These are phyloP conservation scores for Luehdorfia chinensis DNA, from an alignment of 1,140 invertebrate species.

Conservation along the genomic window DNA sequence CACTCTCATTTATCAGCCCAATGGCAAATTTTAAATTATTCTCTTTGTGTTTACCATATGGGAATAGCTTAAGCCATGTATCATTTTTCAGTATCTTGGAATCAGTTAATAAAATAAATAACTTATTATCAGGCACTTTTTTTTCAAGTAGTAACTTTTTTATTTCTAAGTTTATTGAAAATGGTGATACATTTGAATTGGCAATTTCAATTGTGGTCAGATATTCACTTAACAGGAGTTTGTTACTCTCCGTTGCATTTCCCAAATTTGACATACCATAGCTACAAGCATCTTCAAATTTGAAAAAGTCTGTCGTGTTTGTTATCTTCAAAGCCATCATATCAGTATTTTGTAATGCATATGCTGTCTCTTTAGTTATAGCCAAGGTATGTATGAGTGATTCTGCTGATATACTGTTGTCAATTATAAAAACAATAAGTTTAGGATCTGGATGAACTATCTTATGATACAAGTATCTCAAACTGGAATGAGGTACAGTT, in stretches of 20 bases:
- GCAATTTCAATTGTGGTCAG: slow-evolving; percentile 48
- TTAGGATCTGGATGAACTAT: slow-evolving; percentile 67
- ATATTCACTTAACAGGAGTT: slow-evolving; percentile 58
- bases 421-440: slow-evolving; percentile 63
- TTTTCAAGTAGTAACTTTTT: slow-evolving; percentile 42
- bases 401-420: slow-evolving; percentile 52
- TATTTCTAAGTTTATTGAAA: slow-evolving; percentile 48
- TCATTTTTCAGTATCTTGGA: slow-evolving; percentile 58
- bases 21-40: slow-evolving; percentile 51
- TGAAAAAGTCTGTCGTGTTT: slow-evolving; percentile 61
- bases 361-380: slow-evolving; percentile 57
- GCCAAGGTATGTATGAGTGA: slow-evolving; percentile 58
- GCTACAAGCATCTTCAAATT: slow-evolving; percentile 64
- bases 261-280: slow-evolving; percentile 52
- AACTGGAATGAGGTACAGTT: slow-evolving; percentile 57
- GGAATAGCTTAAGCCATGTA: slow-evolving; percentile 59
- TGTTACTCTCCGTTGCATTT: slow-evolving; percentile 69
- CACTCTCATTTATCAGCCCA: slow-evolving; percentile 55
- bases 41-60: slow-evolving; percentile 37
- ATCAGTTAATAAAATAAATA: slow-evolving; percentile 63
- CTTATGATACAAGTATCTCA: slow-evolving; percentile 67
- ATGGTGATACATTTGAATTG: slow-evolving; percentile 36
- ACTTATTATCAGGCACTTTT: slow-evolving; percentile 47
- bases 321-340: slow-evolving; percentile 60
- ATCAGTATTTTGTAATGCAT: slow-evolving; percentile 57